phyloP scores from a whole-genome alignment of 2,113 vertebrate species.

The Coturnix japonica region DNA sequence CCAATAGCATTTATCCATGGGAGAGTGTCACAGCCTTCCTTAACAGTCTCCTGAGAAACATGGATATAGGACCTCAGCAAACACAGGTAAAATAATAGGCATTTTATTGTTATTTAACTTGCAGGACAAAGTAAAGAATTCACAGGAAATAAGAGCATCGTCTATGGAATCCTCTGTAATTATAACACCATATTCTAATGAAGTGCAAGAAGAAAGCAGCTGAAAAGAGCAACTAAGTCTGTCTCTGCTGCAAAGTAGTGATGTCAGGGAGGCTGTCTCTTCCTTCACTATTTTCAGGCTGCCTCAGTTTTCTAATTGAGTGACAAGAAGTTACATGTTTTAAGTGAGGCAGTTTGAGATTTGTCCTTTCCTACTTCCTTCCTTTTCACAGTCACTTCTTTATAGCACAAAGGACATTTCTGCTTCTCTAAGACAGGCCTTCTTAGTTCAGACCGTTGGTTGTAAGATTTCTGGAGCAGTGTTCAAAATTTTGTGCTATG shows the following conservation, averaged over 20 bases:
- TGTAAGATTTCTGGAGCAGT: not conserved
- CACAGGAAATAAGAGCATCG: not conserved
- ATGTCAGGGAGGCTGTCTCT: not conserved
- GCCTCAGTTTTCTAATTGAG: not conserved
- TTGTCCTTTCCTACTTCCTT: slow-evolving; percentile 39
- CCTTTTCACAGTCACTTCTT: not conserved
- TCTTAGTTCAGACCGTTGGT: not conserved
- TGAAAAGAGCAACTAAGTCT: not conserved
- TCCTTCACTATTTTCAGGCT: not conserved
- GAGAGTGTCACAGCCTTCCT: slow-evolving; percentile 85
- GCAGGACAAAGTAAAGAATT: not conserved
- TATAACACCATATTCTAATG: not conserved
- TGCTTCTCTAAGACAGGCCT: not conserved
- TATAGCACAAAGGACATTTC: not conserved
- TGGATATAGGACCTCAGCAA: slow-evolving; percentile 87
- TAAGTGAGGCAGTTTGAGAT: not conserved
- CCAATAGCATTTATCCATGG: slow-evolving; percentile 98
- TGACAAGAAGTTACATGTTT: not conserved
- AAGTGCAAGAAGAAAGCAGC: not conserved
- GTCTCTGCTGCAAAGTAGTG: not conserved
- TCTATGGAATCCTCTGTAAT: not conserved
- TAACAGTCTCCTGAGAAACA: slow-evolving; percentile 83
- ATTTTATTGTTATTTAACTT: not conserved
- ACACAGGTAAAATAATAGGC: slow-evolving; percentile 83
- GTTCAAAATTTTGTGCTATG: not conserved